Conservation (phyloP, 1,140 invertebrate genomes). For the Proales similis region DNA sequence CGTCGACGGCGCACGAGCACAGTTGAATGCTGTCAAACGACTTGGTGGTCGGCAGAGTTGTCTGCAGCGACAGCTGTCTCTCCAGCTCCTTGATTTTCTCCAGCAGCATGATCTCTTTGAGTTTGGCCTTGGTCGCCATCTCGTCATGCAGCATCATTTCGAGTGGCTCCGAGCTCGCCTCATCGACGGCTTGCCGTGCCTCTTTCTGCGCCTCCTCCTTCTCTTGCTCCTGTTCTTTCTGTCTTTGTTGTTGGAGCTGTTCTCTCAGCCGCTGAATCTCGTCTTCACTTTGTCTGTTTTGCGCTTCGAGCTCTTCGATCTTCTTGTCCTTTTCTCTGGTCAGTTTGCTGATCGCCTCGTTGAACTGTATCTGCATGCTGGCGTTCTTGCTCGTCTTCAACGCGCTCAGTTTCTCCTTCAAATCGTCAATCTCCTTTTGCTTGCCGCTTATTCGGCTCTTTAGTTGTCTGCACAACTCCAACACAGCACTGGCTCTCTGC, state of each 20-base stretch:
- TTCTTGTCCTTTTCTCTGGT: conserved; percentile 66
- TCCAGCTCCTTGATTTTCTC: conserved; percentile 33
- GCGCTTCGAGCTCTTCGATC: conserved; percentile 61
- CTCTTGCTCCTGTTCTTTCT: not conserved
- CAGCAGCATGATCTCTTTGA: conserved; percentile 29
- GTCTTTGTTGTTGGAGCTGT: conserved; percentile 8
- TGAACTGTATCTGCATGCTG: conserved; percentile 49
- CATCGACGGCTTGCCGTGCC: not conserved
- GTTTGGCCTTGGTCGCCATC: conserved; percentile 16
- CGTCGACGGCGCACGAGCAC: conserved; percentile 20
- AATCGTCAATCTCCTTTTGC: no score
- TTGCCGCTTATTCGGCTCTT: no score
- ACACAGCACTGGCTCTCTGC: no score
- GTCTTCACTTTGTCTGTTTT: conserved; percentile 48
- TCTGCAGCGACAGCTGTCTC: conserved; percentile 16
- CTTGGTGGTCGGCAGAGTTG: conserved; percentile 21
- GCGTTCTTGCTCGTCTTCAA: not conserved
- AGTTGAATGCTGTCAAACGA: conserved; percentile 30
- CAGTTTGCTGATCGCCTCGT: conserved; percentile 61
- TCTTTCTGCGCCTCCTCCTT: not conserved
- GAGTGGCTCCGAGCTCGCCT: conserved; percentile 4
- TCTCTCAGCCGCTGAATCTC: not conserved
- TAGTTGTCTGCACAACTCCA: no score
- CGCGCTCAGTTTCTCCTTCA: not conserved
- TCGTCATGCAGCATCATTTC: conserved; percentile 11